phyloP scores from a whole-genome alignment of 2,797 vertebrate species.

The Brotula barbata region DNA sequence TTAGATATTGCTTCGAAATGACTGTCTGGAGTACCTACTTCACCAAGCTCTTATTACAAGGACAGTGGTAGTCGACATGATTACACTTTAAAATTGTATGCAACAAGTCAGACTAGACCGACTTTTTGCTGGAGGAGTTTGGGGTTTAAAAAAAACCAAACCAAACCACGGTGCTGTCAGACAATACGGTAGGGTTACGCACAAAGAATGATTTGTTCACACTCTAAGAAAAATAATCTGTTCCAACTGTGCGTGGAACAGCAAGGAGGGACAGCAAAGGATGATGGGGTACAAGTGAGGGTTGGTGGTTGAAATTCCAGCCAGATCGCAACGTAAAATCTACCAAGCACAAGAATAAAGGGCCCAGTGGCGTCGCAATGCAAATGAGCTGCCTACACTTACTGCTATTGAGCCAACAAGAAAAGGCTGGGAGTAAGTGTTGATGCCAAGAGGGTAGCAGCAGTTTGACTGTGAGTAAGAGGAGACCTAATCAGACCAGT shows the following conservation, averaged over 20 bases:
- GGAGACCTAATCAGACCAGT: conserved; percentile 10
- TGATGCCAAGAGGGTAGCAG: conserved; percentile 38
- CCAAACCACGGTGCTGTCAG: conserved; percentile 60
- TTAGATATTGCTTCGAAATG: too few relatives aligned
- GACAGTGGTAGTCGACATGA: conserved; percentile 30
- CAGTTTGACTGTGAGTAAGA: conserved; percentile 10
- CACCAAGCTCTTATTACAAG: conserved; percentile 25
- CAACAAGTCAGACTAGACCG: neutral
- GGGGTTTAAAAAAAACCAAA: neutral
- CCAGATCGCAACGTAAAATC: conserved; percentile 72
- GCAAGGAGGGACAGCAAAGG: conserved; percentile 6
- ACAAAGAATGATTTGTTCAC: conserved; percentile 82
- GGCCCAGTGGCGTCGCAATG: conserved; percentile 59
- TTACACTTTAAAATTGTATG: conserved; percentile 20
- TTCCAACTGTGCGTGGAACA: conserved; percentile 80
- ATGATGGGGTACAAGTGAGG: conserved; percentile 23
- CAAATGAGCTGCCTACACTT: conserved; percentile 58
- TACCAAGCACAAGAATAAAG: conserved; percentile 59
- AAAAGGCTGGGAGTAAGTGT: conserved; percentile 22
- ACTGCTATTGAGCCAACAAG: conserved; percentile 29
- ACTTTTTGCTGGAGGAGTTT: conserved; percentile 41
- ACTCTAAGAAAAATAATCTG: conserved; percentile 74
- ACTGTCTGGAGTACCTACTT: conserved; percentile 20
- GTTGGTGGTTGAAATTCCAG: conserved; percentile 59
- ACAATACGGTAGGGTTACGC: conserved; percentile 31